Base-by-base conservation (phyloP, 1,140 invertebrate genomes). In the Sitophilus oryzae region DNA sequence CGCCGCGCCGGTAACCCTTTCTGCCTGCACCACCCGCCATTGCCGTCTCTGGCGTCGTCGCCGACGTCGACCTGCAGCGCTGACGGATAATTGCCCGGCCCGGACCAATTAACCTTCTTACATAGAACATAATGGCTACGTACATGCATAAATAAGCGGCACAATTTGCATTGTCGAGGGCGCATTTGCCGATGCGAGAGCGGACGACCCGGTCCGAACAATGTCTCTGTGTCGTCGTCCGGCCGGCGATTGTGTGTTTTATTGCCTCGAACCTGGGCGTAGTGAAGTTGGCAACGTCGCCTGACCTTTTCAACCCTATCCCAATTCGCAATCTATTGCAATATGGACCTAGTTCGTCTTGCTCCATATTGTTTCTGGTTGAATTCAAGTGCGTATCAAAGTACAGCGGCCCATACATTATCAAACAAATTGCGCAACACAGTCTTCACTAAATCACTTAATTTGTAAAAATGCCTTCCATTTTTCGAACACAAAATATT, bases 41-140 rank as follows among this genome's bases (percentile, higher is more conserved):
- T 11, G 25, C 25, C 25, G 5, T 30, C 25, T 6, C 25, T 11
- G 11, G 5, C 25, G 25, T 11, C 25, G 25, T 30, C 25, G 25
- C 11, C 41, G 36, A 35, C 40, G 35, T 36, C 15, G 50, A 52
- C 21, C 22, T 34, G 50, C 21, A 53, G 51, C 42, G 22, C 40
- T 30, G 35, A 30, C 38, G 34, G 42, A 53, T 53, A 53, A 53
- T 53, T 53, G 51, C 41, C 42, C 42, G 41, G 35, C 42, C 34
- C 40, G 42, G 44, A 30, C 51, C 51, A 53, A 53, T 53, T 53
- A 53, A 53, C 51, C 51, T 53, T 53, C 51, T 53, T 53, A 53
- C 41, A 37, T 30, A 37, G 38, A 52, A 52, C 50, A 52, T 52
- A 53, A 53, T 53, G 51, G 51, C 51, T 30, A 53, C 42, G 42